phyloP scores from a whole-genome alignment of 1,140 invertebrate genomes.

The Stenopsyche tienmushanensis region DNA sequence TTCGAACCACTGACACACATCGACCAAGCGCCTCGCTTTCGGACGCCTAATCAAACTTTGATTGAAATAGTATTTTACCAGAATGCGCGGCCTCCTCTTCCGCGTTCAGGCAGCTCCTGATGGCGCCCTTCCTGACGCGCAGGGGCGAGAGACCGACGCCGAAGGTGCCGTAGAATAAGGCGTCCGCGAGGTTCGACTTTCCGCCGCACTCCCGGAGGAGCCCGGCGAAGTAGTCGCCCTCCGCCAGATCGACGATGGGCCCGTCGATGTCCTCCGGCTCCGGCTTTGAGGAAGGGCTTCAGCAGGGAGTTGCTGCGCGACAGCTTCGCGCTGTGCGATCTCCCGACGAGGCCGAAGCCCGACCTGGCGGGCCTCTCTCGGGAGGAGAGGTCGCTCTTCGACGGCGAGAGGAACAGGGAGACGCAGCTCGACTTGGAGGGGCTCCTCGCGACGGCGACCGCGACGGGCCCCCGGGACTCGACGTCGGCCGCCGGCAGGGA shows the following conservation, averaged over 20 bases:
- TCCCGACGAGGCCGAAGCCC: slow-evolving; percentile 61
- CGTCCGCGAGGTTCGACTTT: slow-evolving; percentile 46
- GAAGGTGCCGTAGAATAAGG: slow-evolving; percentile 34
- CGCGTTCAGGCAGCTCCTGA: slow-evolving; percentile 56
- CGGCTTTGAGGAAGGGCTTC: slow-evolving; percentile 34
- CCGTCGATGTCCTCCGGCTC: slow-evolving; percentile 46
- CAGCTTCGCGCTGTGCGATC: slow-evolving; percentile 71
- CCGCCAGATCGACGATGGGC: slow-evolving; percentile 48
- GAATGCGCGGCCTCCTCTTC: slow-evolving; percentile 65
- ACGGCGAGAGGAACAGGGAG: slow-evolving; percentile 53
- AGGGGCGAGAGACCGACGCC: slow-evolving; percentile 44
- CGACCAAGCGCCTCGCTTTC: no score
- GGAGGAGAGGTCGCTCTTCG: slow-evolving; percentile 41
- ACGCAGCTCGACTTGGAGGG: slow-evolving; percentile 51
- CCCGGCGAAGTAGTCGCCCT: slow-evolving; percentile 46
- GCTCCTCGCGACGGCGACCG: slow-evolving; percentile 47
- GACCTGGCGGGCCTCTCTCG: slow-evolving; percentile 53
- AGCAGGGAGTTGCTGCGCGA: slow-evolving; percentile 64
- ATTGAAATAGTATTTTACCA: no score
- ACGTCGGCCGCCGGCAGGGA: slow-evolving; percentile 43
- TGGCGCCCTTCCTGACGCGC: slow-evolving; percentile 52
- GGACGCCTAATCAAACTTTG: no score
- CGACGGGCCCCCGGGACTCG: slow-evolving; percentile 32
- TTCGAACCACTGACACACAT: no score
- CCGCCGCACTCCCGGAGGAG: slow-evolving; percentile 47